These are phyloP conservation scores for Campylomormyrus tamandua DNA, from an alignment of 2,113 vertebrate species.

Conservation along the genomic window DNA sequence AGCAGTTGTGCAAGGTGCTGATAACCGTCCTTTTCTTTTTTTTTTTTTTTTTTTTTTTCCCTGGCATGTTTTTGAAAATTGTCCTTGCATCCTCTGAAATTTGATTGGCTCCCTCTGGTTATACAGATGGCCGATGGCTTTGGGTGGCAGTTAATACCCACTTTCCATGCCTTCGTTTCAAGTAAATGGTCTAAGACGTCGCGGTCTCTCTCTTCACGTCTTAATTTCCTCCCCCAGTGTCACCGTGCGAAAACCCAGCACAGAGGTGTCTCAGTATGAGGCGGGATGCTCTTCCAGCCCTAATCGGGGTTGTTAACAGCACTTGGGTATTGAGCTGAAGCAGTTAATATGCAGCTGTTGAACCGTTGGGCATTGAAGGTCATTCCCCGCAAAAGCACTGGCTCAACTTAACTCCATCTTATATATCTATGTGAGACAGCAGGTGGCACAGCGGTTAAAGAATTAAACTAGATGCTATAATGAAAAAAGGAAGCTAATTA, in stretches of 20 bases:
- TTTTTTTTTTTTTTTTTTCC: neutral
- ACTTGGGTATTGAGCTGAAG: neutral
- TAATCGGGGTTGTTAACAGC: neutral
- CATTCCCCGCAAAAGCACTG: neutral
- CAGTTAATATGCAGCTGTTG: neutral
- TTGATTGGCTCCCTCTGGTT: neutral
- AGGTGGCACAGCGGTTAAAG: neutral
- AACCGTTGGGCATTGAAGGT: neutral
- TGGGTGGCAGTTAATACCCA: neutral
- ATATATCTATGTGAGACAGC: neutral
- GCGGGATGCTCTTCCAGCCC: neutral
- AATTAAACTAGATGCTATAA: neutral
- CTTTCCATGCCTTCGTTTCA: neutral
- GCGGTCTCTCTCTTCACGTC: neutral
- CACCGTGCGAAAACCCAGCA: neutral
- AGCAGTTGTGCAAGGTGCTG: neutral
- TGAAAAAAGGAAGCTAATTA: neutral
- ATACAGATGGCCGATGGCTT: constrained; percentile 4
- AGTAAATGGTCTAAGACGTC: neutral
- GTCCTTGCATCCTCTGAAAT: neutral
- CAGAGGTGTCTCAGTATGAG: neutral
- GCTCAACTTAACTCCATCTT: neutral
- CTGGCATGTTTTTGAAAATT: neutral
- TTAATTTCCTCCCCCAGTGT: neutral
- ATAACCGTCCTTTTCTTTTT: neutral